Evolutionary conservation across 2,797 vertebrate species (phyloP).

Genomic region (Myotis findleyi): DNA sequence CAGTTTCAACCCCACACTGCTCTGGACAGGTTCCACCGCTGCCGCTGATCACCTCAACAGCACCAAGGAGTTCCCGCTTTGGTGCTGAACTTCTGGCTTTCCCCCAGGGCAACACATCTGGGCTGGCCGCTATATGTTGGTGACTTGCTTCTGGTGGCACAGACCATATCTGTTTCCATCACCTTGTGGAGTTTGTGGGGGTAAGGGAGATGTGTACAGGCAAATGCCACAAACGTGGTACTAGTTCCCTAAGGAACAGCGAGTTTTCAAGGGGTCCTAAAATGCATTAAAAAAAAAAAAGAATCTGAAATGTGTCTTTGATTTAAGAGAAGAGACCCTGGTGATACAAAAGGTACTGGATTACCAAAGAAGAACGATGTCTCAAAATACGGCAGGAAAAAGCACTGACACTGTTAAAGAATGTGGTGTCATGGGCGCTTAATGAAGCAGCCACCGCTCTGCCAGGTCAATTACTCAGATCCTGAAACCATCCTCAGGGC

Average conservation of each 20-base stretch:
- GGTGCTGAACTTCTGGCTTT: slow-evolving; percentile 27
- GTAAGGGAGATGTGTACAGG: neutral
- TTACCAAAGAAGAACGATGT: neutral
- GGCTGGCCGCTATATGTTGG: fast-evolving
- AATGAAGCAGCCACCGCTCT: neutral
- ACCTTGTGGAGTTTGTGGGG: neutral
- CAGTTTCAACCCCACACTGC: neutral
- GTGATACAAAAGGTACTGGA: neutral
- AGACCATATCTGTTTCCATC: neutral
- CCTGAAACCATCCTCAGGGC: neutral
- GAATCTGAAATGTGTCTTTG: neutral
- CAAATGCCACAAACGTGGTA: neutral
- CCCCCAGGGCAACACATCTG: neutral
- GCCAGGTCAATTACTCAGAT: neutral
- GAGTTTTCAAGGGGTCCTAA: neutral
- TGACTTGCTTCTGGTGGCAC: neutral
- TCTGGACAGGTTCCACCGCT: neutral
- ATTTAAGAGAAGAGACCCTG: neutral
- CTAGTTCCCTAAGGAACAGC: neutral
- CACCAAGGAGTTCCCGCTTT: neutral
- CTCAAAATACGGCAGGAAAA: neutral
- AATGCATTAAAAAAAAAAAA: neutral
- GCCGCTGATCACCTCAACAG: neutral
- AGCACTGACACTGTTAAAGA: fast-evolving
- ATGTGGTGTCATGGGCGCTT: fast-evolving